Conservation (phyloP, 2,888 invertebrate genomes). For the Gisinianus flammeolus region DNA sequence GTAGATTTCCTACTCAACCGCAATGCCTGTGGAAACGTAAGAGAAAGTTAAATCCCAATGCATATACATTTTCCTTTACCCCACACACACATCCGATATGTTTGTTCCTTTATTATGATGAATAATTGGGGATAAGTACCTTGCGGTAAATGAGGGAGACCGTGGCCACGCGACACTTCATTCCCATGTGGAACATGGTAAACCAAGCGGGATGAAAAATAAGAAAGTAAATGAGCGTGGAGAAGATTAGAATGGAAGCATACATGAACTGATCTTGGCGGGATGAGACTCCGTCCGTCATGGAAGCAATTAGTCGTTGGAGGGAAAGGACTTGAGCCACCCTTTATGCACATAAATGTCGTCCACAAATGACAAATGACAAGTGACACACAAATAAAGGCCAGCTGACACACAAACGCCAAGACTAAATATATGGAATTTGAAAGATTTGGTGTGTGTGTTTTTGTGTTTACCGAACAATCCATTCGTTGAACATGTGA, state of each 20-base stretch:
- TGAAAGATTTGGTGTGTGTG: neutral
- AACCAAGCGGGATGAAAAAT: constrained; percentile 90
- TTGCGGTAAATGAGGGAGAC: constrained; percentile 85
- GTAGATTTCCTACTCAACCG: constrained; percentile 79
- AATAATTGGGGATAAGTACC: too few species aligned
- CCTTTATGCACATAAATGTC: constrained; percentile 62
- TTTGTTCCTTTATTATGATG: constrained; percentile 37
- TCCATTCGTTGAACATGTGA: constrained; percentile 63
- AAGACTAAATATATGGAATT: neutral
- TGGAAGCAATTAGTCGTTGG: constrained; percentile 71
- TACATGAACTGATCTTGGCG: constrained; percentile 47
- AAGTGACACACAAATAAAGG: too few species aligned
- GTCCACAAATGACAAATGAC: neutral
- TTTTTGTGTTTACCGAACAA: constrained; percentile 58
- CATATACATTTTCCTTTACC: neutral
- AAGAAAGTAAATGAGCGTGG: constrained; percentile 73
- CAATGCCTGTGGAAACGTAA: constrained; percentile 67
- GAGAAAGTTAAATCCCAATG: neutral
- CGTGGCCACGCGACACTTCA: constrained; percentile 81
- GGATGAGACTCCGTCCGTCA: constrained; percentile 59
- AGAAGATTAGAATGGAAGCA: constrained; percentile 49
- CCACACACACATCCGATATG: neutral
- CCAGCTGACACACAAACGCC: neutral
- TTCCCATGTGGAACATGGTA: constrained; percentile 78
- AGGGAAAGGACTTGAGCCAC: constrained; percentile 72